Conservation (phyloP, 2,888 invertebrate genomes). For the Baronia brevicornis region DNA sequence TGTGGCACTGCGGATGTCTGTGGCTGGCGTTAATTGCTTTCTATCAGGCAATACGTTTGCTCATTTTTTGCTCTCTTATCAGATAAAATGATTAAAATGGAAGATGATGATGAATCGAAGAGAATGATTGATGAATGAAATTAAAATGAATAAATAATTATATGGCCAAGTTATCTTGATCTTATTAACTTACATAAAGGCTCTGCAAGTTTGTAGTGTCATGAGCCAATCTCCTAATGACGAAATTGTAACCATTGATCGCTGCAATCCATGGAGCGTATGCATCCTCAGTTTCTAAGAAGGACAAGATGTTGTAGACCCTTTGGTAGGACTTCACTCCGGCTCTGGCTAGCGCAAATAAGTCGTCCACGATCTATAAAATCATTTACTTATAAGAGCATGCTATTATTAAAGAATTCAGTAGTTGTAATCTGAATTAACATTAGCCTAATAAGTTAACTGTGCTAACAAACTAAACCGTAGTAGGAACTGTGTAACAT, state of each 20-base stretch:
- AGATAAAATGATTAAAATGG: too few species aligned
- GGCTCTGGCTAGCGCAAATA: constrained; percentile 75
- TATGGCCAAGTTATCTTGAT: background rate
- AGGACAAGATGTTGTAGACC: constrained; percentile 74
- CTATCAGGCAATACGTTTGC: too few species aligned
- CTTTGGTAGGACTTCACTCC: constrained; percentile 61
- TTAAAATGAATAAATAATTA: too few species aligned
- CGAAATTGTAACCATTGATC: constrained; percentile 62
- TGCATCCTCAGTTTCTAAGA: constrained; percentile 76
- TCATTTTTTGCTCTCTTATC: too few species aligned
- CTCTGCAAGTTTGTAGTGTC: constrained; percentile 29
- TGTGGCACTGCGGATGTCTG: too few species aligned
- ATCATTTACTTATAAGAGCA: constrained; percentile 1
- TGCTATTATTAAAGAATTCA: constrained; percentile 8
- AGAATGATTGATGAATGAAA: too few species aligned
- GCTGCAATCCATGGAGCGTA: constrained; percentile 83
- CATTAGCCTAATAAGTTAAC: too few species aligned
- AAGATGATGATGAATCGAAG: too few species aligned
- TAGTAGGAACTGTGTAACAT: too few species aligned
- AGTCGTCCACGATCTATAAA: constrained; percentile 77
- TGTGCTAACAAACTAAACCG: too few species aligned
- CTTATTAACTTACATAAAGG: constrained; percentile 34
- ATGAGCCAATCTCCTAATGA: constrained; percentile 57
- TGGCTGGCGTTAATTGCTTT: too few species aligned
- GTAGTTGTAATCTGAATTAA: too few species aligned